Conservation (phyloP, 2,888 invertebrate species). For the Drosophila robusta region DNA sequence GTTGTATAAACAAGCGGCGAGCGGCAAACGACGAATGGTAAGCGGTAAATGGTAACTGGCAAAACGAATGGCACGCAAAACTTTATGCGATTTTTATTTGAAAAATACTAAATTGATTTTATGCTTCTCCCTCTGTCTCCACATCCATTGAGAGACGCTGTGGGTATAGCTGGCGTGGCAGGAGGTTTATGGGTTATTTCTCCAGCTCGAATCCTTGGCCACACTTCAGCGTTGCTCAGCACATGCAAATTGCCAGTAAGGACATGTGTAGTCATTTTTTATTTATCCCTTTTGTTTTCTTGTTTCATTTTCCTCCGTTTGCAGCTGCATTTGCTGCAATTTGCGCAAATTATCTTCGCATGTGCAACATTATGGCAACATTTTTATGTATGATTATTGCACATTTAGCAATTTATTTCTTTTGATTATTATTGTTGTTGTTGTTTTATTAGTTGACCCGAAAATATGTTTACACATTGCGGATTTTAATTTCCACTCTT, state of each 20-base stretch:
- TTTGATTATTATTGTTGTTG: conserved; percentile 1
- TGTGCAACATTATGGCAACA: neutral
- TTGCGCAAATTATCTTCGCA: neutral
- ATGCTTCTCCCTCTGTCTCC: conserved; percentile 37
- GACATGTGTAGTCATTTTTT: conserved; percentile 14
- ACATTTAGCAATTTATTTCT: conserved; percentile 14
- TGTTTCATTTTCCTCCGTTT: conserved; percentile 18
- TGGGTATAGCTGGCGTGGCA: neutral
- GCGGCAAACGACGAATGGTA: conserved; percentile 4
- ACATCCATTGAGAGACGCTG: too few species aligned
- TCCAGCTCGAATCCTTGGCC: neutral
- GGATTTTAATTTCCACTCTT: conserved; percentile 45
- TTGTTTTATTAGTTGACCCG: conserved; percentile 14
- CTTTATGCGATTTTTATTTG: conserved; percentile 71
- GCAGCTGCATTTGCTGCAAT: conserved; percentile 19
- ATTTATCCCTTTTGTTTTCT: neutral
- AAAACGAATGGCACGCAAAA: conserved; percentile 44
- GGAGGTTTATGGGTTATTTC: neutral
- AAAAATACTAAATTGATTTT: conserved; percentile 69
- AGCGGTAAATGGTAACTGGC: conserved; percentile 23
- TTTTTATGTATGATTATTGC: conserved; percentile 6
- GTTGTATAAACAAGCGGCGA: conserved; percentile 66
- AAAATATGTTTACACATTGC: conserved; percentile 1
- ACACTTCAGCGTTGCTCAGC: conserved; percentile 26
- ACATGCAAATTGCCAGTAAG: conserved; percentile 38